Conservation (phyloP, 2,797 vertebrate genomes). For the Melanotaenia pygmaea region DNA sequence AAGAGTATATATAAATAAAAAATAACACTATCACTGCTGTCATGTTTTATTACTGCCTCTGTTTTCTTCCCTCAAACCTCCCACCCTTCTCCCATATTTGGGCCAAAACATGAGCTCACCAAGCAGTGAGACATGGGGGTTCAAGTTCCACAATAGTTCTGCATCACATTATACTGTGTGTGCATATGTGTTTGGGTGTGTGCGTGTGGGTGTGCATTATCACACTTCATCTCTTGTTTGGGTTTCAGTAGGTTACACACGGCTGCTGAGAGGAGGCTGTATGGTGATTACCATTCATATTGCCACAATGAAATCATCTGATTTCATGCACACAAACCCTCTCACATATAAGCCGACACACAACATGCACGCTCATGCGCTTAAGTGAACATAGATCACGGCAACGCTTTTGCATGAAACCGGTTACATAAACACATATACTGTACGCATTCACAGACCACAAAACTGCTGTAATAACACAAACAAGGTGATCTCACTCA, state of each 20-base stretch:
- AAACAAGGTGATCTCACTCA: conserved; percentile 51
- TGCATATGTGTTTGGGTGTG: conserved; percentile 32
- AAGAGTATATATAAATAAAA: conserved; percentile 9
- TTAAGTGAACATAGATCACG: conserved; percentile 8
- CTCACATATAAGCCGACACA: conserved; percentile 18
- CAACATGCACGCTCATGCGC: conserved; percentile 6
- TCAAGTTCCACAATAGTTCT: conserved; percentile 81
- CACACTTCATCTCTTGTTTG: conserved; percentile 84
- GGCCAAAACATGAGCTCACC: conserved; percentile 79
- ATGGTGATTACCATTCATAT: conserved; percentile 85
- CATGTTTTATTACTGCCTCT: conserved; percentile 39
- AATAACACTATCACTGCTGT: conserved; percentile 20
- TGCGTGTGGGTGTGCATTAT: conserved; percentile 59
- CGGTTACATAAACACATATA: conserved; percentile 47
- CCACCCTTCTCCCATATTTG: conserved; percentile 40
- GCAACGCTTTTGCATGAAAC: conserved; percentile 17
- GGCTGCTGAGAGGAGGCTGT: conserved; percentile 77
- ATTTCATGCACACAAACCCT: conserved; percentile 54
- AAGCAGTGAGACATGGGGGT: conserved; percentile 77
- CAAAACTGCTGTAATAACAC: conserved; percentile 58
- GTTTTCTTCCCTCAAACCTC: conserved; percentile 10
- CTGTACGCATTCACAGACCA: conserved; percentile 23
- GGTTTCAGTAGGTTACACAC: conserved; percentile 84
- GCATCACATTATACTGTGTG: conserved; percentile 51
- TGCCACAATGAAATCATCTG: conserved; percentile 81